Base-by-base conservation (phyloP, 2,797 vertebrate genomes). In the Tenualosa thibaudeaui region DNA sequence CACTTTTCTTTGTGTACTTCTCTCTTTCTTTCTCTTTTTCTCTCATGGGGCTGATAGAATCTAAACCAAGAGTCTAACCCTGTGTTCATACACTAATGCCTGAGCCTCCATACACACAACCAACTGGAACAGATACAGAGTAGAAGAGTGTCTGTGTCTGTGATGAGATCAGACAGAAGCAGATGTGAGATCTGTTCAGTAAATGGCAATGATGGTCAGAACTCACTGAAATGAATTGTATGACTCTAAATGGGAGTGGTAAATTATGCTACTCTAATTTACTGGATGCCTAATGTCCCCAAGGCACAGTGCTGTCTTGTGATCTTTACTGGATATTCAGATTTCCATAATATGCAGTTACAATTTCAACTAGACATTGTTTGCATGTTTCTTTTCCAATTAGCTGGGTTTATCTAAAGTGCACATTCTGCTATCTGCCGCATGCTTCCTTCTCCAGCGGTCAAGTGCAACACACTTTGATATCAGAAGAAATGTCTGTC, bases 401-500 rank as follows among this genome's bases (percentile, higher is more conserved):
- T 75, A 17, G 31, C 68, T 75, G 68, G 37, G 68, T 75, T 75
- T 75, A 75, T 75, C 12, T 17, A 12, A 75, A 75, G 62, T 68
- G 62, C 62, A 68, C 8, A 46, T 7, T 68, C 3, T 40, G 68
- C 68, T 75, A 1, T 75, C 8, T 75, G 31, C 9, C 65, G 40
- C 5, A 40, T 37, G 37, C 31, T 75, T 2, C 5, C 12, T 75
- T 17, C 15, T 65, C 10, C 24, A 12, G 24, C 26, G 24, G 62
- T 4, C 26, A 24, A 65, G n/a, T 71, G 31, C 13, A 3, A 40
- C 68, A 40, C 13, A 13, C 68, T 82, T 85, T 65, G 65, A 65
- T 82, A 81, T 68, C 53, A 82, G 37, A 85, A 65, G 81, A 85
- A 65, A 81, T 82, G 50, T 83, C 31, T 31, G 43, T 15, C 31